These are phyloP conservation scores for Stratiolaelaps scimitus DNA, from an alignment of 1,140 invertebrate species.

Conservation along the genomic window DNA sequence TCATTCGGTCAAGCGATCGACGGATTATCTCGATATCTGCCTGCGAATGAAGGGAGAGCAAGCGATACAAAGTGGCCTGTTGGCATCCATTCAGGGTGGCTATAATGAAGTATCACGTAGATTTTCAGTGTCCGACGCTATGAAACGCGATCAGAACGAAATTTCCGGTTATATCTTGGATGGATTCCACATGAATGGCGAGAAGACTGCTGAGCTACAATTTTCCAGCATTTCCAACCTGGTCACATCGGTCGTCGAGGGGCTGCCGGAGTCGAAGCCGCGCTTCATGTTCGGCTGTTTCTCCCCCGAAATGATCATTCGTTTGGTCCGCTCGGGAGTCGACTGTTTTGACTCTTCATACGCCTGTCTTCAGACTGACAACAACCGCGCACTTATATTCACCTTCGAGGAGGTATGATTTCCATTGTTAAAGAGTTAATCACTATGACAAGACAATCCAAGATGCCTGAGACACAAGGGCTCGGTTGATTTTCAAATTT, in stretches of 20 bases:
- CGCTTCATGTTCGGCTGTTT: slow-evolving; percentile 54
- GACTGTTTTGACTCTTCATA: slow-evolving; percentile 70
- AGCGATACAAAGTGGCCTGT: slow-evolving; percentile 40
- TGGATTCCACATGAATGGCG: slow-evolving; percentile 59
- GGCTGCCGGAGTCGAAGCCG: slow-evolving; percentile 52
- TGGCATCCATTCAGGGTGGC: slow-evolving; percentile 62
- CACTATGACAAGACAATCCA: too few species aligned
- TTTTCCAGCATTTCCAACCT: slow-evolving; percentile 49
- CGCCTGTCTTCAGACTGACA: slow-evolving; percentile 50
- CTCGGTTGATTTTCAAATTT: too few species aligned
- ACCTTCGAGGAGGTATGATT: slow-evolving; percentile 23
- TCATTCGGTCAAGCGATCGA: slow-evolving; percentile 47
- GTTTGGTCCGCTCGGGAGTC: slow-evolving; percentile 55
- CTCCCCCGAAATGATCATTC: slow-evolving; percentile 51
- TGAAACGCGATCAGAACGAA: slow-evolving; percentile 41
- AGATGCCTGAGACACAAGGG: too few species aligned
- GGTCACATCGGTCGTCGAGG: slow-evolving; percentile 49
- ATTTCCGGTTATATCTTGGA: slow-evolving; percentile 59
- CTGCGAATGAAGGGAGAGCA: slow-evolving; percentile 38
- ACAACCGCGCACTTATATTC: slow-evolving; percentile 50
- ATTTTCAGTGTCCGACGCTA: slow-evolving; percentile 48
- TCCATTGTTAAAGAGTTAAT: too few species aligned
- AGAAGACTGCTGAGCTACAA: slow-evolving; percentile 47
- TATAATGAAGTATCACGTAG: slow-evolving; percentile 46
- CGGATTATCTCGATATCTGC: slow-evolving; percentile 36